Conservation (phyloP, 2,797 vertebrate genomes). For the Lithobates sylvaticus region DNA sequence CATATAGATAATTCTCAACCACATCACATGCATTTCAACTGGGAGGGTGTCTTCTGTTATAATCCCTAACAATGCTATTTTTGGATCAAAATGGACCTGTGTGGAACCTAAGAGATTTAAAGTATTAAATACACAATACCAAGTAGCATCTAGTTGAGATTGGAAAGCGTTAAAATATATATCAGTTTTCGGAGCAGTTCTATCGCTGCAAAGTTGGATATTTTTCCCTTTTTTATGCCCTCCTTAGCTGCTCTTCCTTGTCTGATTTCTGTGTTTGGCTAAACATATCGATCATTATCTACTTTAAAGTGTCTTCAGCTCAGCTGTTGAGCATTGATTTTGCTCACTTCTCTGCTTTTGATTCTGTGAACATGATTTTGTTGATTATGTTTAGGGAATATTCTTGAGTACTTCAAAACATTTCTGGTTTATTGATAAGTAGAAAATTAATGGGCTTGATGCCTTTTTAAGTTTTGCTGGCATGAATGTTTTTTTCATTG, state of each 20-base stretch:
- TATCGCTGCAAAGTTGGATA: not conserved
- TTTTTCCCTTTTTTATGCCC: not conserved
- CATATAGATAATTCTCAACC: no score
- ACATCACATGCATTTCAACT: no score
- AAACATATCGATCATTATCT: slow-evolving; percentile 41
- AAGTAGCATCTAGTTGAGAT: not conserved
- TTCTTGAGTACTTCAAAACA: not conserved
- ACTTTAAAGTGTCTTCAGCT: slow-evolving; percentile 11
- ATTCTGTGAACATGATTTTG: not conserved
- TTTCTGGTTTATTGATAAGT: not conserved
- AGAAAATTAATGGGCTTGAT: not conserved
- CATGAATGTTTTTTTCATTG: no score
- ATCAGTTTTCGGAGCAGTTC: not conserved
- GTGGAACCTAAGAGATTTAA: no score
- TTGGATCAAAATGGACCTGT: no score
- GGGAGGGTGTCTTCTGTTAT: no score
- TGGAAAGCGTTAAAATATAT: not conserved
- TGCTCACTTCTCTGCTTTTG: slow-evolving; percentile 21
- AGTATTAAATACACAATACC: no score
- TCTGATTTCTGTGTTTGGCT: slow-evolving; percentile 13
- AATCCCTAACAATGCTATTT: no score
- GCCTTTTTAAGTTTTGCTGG: not conserved
- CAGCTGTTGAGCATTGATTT: slow-evolving; percentile 32
- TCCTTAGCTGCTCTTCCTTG: not conserved
- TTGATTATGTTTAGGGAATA: slow-evolving; percentile 15